These are phyloP conservation scores for Athrips mouffetella DNA, from an alignment of 2,888 invertebrate species.

Conservation along the genomic window DNA sequence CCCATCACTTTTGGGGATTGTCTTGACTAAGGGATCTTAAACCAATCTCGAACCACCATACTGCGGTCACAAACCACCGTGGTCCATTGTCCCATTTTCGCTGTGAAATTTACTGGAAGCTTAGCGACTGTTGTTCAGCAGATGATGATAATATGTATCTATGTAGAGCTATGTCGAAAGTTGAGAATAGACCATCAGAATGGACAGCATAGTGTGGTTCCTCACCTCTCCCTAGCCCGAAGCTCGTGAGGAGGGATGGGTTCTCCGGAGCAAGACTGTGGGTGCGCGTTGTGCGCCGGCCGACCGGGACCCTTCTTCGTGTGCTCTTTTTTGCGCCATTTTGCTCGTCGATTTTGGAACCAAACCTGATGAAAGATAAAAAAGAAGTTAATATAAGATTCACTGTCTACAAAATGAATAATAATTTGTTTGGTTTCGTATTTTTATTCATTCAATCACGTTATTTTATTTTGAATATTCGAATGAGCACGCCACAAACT, in stretches of 20 bases:
- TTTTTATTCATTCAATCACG: not conserved
- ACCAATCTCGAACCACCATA: no score
- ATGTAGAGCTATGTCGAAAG: no score
- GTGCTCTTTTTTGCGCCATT: constrained; percentile 99
- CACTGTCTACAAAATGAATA: no score
- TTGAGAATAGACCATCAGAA: no score
- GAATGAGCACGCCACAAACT: not conserved
- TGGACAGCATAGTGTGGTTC: constrained; percentile 37
- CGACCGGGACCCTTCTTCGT: constrained; percentile 99
- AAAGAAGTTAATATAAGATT: not conserved
- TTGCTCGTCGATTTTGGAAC: constrained; percentile 99
- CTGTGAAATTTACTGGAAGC: no score
- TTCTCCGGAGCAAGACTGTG: constrained; percentile 97
- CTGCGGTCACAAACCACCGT: no score
- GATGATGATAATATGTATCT: no score
- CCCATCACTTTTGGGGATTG: no score
- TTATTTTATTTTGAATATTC: not conserved
- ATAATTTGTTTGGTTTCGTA: no score
- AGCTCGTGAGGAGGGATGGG: constrained; percentile 96
- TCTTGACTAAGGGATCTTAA: no score
- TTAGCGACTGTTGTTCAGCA: no score
- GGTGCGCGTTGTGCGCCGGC: constrained; percentile 98
- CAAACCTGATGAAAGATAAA: constrained; percentile 86
- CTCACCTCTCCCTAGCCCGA: constrained; percentile 87
- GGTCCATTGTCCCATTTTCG: no score